Conservation (phyloP, 2,113 vertebrate genomes). For the Takifugu bimaculatus region DNA sequence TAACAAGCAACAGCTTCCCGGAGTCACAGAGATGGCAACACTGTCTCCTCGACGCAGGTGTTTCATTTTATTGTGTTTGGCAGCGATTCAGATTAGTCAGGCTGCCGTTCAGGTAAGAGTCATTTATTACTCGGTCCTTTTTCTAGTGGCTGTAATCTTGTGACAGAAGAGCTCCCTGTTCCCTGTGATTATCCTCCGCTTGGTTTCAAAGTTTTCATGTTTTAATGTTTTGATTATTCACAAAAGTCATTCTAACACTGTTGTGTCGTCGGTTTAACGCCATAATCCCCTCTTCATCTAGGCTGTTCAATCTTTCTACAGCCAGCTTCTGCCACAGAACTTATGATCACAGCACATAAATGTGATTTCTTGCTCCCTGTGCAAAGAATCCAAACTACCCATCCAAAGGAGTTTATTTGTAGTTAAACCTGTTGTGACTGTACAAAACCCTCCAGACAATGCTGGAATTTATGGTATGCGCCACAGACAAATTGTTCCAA, state of each 20-base stretch:
- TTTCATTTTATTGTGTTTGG: constrained; percentile 67
- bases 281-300: background rate
- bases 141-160: background rate
- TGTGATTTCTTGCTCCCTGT: too few species aligned
- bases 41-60: constrained; percentile 54
- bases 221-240: background rate
- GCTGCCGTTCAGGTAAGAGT: constrained; percentile 66
- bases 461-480: constrained; percentile 62
- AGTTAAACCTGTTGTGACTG: constrained; percentile 37
- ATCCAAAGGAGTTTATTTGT: constrained; percentile 20
- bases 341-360: background rate
- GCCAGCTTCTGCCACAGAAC: background rate
- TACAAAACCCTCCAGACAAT: constrained; percentile 30
- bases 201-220: background rate
- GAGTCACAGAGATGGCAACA: constrained; percentile 47
- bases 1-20: background rate
- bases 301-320: too few species aligned
- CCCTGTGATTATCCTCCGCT: too few species aligned
- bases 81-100: constrained; percentile 51
- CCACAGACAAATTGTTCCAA: constrained; percentile 49
- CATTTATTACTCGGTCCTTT: too few species aligned
- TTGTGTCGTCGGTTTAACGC: background rate
- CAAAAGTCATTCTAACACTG: background rate
- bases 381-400: too few species aligned
- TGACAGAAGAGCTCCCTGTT: background rate